These are phyloP conservation scores for Agrenia bidenticulata DNA, from an alignment of 2,888 invertebrate genomes.

Conservation along the genomic window DNA sequence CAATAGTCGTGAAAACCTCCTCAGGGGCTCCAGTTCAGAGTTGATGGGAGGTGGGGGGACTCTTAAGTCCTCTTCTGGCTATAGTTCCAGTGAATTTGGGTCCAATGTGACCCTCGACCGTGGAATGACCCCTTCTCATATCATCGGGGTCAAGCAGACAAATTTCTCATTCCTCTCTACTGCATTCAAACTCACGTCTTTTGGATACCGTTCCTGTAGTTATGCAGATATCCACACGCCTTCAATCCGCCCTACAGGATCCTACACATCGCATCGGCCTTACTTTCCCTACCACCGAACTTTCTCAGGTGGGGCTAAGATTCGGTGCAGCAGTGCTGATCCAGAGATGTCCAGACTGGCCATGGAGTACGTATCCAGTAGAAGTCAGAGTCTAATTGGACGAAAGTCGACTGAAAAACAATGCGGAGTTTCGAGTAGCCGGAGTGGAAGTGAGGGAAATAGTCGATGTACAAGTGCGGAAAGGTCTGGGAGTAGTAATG, in stretches of 20 bases:
- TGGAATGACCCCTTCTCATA: not conserved
- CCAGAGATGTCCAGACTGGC: constrained; percentile 21
- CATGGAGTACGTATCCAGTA: not conserved
- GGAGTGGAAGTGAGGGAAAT: constrained; percentile 30
- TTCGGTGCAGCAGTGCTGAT: constrained; percentile 50
- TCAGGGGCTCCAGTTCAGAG: not conserved
- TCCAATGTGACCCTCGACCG: constrained; percentile 11
- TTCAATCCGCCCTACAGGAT: not conserved
- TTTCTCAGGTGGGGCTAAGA: constrained; percentile 33
- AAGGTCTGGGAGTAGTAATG: constrained; percentile 18
- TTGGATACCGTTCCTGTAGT: not conserved
- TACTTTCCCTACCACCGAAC: constrained; percentile 6
- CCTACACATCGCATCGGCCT: not conserved
- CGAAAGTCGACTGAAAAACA: constrained; percentile 25
- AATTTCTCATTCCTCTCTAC: not conserved
- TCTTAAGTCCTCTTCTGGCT: constrained; percentile 33
- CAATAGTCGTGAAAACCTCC: not conserved
- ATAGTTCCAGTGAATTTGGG: constrained; percentile 30
- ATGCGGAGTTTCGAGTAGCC: constrained; percentile 18
- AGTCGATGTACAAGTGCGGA: constrained; percentile 47
- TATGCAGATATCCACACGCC: not conserved
- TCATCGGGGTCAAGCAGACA: not conserved
- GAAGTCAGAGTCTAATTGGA: constrained; percentile 10
- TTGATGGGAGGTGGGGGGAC: not conserved
- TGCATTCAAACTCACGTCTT: constrained; percentile 4